Conservation (phyloP, 1,140 invertebrate genomes). For the Penaeus indicus region DNA sequence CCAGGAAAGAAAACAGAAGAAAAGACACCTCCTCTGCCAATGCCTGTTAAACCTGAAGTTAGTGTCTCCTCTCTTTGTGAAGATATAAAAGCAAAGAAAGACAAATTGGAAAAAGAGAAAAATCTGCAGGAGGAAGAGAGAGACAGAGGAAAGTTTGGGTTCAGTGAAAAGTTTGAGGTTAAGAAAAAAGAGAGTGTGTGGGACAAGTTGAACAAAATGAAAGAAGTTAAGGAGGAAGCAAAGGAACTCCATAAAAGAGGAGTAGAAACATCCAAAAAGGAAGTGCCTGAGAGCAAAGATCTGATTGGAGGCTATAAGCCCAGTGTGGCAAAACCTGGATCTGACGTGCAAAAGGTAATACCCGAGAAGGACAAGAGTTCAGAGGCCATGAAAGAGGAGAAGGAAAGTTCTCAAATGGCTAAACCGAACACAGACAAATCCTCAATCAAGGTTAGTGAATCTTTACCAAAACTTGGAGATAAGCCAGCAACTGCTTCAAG, state of each 20-base stretch:
- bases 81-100: slow-evolving; percentile 48
- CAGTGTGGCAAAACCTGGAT: no score
- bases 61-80: slow-evolving; percentile 26
- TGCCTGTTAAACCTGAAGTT: not conserved
- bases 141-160: slow-evolving; percentile 18
- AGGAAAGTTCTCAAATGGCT: no score
- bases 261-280: not conserved
- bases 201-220: slow-evolving; percentile 59
- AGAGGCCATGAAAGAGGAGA: no score
- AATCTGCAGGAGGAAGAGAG: slow-evolving; percentile 18
- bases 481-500: no score
- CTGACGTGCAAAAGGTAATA: no score
- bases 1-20: not conserved
- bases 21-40: not conserved
- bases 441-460: no score
- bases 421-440: no score
- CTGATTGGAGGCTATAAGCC: no score
- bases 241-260: not conserved
- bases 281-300: no score
- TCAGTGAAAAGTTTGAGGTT: slow-evolving; percentile 31
- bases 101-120: slow-evolving; percentile 26
- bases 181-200: slow-evolving; percentile 57
- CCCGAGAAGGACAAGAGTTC: no score
- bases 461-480: no score
- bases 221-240: slow-evolving; percentile 40